Conservation (phyloP, 37 sponge, comb jelly and placozoan species). For the Chondrosia reniformis region DNA sequence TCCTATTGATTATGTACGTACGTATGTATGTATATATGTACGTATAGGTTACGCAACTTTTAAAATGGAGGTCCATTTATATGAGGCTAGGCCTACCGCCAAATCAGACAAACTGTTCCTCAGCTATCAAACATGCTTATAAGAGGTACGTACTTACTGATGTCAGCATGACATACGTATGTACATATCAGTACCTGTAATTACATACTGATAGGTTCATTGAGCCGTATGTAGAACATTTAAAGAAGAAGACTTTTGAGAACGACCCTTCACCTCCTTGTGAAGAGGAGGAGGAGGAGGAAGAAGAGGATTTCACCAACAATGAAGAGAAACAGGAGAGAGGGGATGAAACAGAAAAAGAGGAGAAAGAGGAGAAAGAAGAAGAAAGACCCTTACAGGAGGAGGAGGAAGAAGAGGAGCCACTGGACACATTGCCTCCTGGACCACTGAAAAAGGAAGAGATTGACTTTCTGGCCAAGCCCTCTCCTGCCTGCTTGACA, state of each 20-base stretch:
- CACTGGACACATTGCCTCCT: too few species aligned
- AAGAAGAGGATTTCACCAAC: constrained; percentile 3
- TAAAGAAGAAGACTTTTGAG: background rate
- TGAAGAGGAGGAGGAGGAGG: constrained; percentile 8
- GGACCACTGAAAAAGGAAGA: too few species aligned
- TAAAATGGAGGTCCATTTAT: constrained; percentile 80
- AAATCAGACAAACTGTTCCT: constrained; percentile 40
- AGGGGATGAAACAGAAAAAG: background rate
- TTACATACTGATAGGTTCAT: background rate
- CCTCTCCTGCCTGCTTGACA: too few species aligned
- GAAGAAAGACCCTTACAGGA: background rate
- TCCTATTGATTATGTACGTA: background rate
- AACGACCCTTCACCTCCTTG: background rate
- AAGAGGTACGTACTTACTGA: constrained; percentile 41
- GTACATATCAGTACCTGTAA: background rate
- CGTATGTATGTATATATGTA: background rate
- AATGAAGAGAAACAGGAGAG: background rate
- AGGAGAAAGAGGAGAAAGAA: background rate
- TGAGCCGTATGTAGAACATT: too few species aligned
- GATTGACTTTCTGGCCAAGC: too few species aligned
- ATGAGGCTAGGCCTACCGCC: constrained; percentile 64
- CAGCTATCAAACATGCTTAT: constrained; percentile 60
- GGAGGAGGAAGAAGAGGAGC: background rate
- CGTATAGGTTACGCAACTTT: constrained; percentile 54
- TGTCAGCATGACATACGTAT: background rate